Base-by-base conservation (phyloP, 2,113 vertebrate species). In the Chionodraco myersi region DNA sequence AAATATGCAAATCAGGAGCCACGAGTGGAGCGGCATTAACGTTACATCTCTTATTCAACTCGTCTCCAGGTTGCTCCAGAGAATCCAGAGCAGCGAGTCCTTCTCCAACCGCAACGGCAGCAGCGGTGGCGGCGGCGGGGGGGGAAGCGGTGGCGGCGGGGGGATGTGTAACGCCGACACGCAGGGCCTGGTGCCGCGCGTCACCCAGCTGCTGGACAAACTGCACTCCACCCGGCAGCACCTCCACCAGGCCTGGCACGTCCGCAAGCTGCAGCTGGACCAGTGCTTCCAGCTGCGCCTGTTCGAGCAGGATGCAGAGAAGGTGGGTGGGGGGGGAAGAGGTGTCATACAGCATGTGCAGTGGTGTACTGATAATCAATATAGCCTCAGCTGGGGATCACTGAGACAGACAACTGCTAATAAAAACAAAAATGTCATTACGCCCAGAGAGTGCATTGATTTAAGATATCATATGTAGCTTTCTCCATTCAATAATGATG, bases 211-310 rank as follows among this genome's bases (percentile, higher is more conserved):
- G 93, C 92, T 99, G 92, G 98, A 99, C 92, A 95, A 98, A 90
- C 95, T 99, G 89, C 98, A 99, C 94, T 96, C 96, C 57, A 99
- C 98, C 0, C 94, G 97, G 49, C 98, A 99, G 94, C 97, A 98
- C 83, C 96, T 99, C 86, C 97, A 99, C 91, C 98, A 99, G 96
- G 96, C 98, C 93, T 99, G 98, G 98, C 98, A 99, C 10, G 95
- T 98, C 75, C 91, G 97, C 80, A 99, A 99, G 79, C 92, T 99
- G 79, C 98, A 99, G 94, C 93, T 99, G 89, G 98, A 99, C 92
- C 98, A 99, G 94, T 99, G 98, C 90, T 99, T 99, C 90, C 98
- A 99, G 95, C 97, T 99, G 67, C 94, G 98, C 72, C 95, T 99
- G 57, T 99, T 99, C 62, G 97, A 99, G 72, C 98, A 99, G 94